These are phyloP conservation scores for Heliothis virescens DNA, from an alignment of 1,140 invertebrate species.

Conservation along the genomic window DNA sequence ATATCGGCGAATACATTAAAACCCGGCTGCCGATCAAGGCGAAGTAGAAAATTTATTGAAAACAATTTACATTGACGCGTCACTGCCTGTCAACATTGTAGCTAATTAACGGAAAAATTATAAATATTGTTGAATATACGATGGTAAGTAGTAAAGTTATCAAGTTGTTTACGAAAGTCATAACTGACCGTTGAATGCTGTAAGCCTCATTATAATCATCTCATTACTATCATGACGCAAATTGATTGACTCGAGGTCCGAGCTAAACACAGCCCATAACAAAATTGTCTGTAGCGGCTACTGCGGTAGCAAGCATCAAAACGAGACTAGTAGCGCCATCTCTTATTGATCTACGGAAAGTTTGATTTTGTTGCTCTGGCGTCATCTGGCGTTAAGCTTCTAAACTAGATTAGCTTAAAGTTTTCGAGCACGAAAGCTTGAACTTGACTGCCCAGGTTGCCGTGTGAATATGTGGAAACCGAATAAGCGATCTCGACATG, in stretches of 20 bases:
- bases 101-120: conserved; percentile 21
- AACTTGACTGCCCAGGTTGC: no score
- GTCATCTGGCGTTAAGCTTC: conserved; percentile 65
- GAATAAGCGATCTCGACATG: no score
- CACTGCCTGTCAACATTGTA: conserved; percentile 39
- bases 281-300: background rate
- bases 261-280: conserved; percentile 2
- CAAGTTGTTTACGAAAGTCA: background rate
- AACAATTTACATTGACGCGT: conserved; percentile 33
- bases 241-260: background rate
- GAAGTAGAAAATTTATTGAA: conserved; percentile 25
- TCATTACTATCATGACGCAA: background rate
- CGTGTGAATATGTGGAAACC: no score
- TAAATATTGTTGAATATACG: conserved; percentile 17
- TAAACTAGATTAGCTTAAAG: conserved; percentile 28
- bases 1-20: conserved; percentile 38
- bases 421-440: background rate
- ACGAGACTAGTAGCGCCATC: conserved; percentile 57
- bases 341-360: conserved; percentile 38
- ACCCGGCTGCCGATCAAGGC: conserved; percentile 35
- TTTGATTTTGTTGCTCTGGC: conserved; percentile 1
- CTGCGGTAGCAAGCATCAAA: background rate
- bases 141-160: background rate
- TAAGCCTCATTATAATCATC: conserved; percentile 7
- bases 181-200: background rate